Evolutionary conservation across 2,888 invertebrate genomes (phyloP).

Genomic region (Blastobasis adustella): DNA sequence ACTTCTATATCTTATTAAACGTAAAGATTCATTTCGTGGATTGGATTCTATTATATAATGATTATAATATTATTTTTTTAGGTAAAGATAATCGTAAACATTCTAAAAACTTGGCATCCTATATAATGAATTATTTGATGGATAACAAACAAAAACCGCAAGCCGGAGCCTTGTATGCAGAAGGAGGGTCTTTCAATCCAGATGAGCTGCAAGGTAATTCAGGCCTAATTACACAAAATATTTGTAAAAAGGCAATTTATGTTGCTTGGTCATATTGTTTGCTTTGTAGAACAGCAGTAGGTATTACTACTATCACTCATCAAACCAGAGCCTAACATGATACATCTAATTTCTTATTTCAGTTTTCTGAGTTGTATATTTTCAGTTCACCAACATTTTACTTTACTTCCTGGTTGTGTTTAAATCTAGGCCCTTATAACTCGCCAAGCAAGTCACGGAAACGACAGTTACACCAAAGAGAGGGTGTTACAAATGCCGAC

Average conservation of each 20-base stretch:
- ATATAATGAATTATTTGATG: slow-evolving; percentile 58
- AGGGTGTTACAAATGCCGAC: slow-evolving; percentile 54
- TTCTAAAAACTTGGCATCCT: slow-evolving; percentile 53
- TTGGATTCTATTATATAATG: neutral
- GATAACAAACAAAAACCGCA: slow-evolving; percentile 47
- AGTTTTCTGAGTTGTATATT: slow-evolving; percentile 34
- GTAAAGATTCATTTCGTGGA: neutral
- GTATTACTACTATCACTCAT: slow-evolving; percentile 36
- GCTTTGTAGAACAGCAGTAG: slow-evolving; percentile 41
- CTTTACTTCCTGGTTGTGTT: slow-evolving; percentile 32
- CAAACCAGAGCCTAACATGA: slow-evolving; percentile 26
- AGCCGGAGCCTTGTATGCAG: slow-evolving; percentile 53
- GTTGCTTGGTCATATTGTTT: slow-evolving; percentile 53
- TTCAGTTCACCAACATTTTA: slow-evolving; percentile 26
- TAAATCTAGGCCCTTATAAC: slow-evolving; percentile 31
- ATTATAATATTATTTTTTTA: neutral
- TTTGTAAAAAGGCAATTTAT: slow-evolving; percentile 38
- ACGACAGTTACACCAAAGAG: slow-evolving; percentile 31
- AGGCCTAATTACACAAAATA: slow-evolving; percentile 1
- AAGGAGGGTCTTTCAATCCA: slow-evolving; percentile 59
- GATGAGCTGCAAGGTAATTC: slow-evolving; percentile 52
- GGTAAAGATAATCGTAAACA: slow-evolving; percentile 22
- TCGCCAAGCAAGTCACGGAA: slow-evolving; percentile 26
- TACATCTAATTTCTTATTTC: slow-evolving; percentile 19
- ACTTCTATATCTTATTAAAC: neutral